Evolutionary conservation across 2,797 vertebrate species (phyloP).

Genomic region (Tokudaia muenninki): DNA sequence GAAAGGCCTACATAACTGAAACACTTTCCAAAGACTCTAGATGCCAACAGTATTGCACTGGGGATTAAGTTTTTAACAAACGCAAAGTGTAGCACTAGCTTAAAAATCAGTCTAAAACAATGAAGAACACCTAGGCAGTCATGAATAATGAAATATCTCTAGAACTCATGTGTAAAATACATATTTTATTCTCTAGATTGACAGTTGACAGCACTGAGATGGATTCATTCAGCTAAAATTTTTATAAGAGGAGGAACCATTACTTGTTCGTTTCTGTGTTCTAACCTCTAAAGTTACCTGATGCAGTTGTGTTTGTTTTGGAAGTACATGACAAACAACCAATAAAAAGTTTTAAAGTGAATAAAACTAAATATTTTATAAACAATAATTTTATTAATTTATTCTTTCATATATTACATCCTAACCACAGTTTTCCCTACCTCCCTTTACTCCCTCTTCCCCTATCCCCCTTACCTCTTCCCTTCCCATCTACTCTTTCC

Average conservation of each 20-base stretch:
- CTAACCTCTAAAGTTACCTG: not conserved
- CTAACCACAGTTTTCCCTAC: not conserved
- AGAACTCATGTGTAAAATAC: not conserved
- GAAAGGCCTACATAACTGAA: not conserved
- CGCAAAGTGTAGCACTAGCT: not conserved
- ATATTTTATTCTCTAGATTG: slow-evolving; percentile 11
- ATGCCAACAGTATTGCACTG: not conserved
- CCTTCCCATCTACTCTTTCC: not conserved
- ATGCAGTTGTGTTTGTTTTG: not conserved
- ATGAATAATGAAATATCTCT: not conserved
- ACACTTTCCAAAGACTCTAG: not conserved
- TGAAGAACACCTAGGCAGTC: not conserved
- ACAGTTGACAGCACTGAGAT: not conserved
- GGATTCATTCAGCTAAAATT: not conserved
- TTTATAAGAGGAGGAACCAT: not conserved
- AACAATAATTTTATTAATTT: not conserved
- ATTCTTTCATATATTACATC: not conserved
- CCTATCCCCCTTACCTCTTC: not conserved
- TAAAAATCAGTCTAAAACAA: slow-evolving; percentile 52
- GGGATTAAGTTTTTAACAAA: not conserved
- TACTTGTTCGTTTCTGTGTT: slow-evolving; percentile 14
- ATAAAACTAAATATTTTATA: slow-evolving; percentile 56
- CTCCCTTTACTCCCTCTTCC: not conserved
- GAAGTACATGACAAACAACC: slow-evolving; percentile 39
- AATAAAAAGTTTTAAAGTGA: slow-evolving; percentile 47